These are phyloP conservation scores for Antheraea mylitta DNA, from an alignment of 1,140 invertebrate genomes.

Conservation along the genomic window DNA sequence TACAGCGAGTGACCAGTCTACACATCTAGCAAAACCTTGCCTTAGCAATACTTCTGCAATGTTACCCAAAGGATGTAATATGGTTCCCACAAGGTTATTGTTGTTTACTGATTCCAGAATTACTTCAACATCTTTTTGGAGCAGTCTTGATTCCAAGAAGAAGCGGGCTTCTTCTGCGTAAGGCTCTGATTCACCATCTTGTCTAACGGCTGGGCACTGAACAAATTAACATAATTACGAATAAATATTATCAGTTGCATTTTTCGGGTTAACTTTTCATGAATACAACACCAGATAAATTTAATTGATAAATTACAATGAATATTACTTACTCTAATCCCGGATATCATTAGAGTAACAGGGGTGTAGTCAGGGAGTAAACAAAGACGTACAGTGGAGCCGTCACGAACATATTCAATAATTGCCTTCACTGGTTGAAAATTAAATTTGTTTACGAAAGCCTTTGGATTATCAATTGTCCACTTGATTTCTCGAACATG, in stretches of 20 bases:
- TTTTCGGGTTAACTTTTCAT: too few relatives aligned
- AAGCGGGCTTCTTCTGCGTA: constrained; percentile 82
- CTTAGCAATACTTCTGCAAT: constrained; percentile 95
- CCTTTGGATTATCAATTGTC: constrained; percentile 87
- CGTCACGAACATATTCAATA: constrained; percentile 97
- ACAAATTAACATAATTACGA: background rate
- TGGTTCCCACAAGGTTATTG: constrained; percentile 95
- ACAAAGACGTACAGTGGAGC: constrained; percentile 95
- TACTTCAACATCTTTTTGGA: constrained; percentile 97
- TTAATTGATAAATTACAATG: background rate
- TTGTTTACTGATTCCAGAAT: constrained; percentile 95
- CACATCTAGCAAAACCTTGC: constrained; percentile 96
- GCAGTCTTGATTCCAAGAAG: constrained; percentile 93
- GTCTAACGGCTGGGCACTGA: constrained; percentile 61
- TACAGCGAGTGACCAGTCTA: constrained; percentile 97
- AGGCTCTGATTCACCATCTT: constrained; percentile 73
- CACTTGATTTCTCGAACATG: constrained; percentile 91
- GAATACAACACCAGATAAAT: too few relatives aligned
- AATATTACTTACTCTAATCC: constrained; percentile 85
- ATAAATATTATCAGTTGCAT: background rate
- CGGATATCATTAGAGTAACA: constrained; percentile 96
- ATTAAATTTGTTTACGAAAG: constrained; percentile 81
- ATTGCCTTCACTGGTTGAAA: constrained; percentile 82
- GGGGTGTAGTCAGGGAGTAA: constrained; percentile 92
- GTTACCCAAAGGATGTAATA: constrained; percentile 95